Evolutionary conservation across 2,797 vertebrate genomes (phyloP).

Genomic region (Anguilla marmorata): DNA sequence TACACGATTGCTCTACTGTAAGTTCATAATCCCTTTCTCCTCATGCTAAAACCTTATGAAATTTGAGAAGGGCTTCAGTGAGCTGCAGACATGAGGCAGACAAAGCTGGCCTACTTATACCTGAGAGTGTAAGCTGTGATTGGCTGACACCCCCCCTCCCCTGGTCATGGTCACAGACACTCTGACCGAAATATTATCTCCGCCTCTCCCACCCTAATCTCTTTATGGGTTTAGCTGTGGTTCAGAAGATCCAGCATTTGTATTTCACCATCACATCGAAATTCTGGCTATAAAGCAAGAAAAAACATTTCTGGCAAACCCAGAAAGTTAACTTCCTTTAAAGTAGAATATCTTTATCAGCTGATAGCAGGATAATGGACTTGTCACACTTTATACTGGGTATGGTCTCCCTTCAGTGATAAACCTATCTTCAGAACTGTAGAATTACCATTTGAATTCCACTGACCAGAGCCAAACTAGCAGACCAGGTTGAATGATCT

Average conservation of each 20-base stretch:
- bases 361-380: background rate
- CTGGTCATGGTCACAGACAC: background rate
- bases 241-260: background rate
- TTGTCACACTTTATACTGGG: background rate
- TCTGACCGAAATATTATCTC: background rate
- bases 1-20: too few species aligned
- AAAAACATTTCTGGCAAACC: background rate
- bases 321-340: background rate
- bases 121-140: background rate
- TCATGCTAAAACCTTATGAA: background rate
- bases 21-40: background rate
- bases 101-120: background rate
- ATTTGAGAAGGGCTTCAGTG: background rate
- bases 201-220: background rate
- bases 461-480: background rate
- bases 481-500: background rate
- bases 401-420: background rate
- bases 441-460: background rate
- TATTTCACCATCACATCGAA: background rate
- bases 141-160: background rate
- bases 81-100: background rate
- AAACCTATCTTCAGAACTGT: background rate
- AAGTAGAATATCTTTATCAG: background rate
- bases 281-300: background rate
- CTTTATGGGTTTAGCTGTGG: background rate